These are phyloP conservation scores for Protaetia brevitarsis DNA, from an alignment of 1,140 invertebrate species.

Conservation along the genomic window DNA sequence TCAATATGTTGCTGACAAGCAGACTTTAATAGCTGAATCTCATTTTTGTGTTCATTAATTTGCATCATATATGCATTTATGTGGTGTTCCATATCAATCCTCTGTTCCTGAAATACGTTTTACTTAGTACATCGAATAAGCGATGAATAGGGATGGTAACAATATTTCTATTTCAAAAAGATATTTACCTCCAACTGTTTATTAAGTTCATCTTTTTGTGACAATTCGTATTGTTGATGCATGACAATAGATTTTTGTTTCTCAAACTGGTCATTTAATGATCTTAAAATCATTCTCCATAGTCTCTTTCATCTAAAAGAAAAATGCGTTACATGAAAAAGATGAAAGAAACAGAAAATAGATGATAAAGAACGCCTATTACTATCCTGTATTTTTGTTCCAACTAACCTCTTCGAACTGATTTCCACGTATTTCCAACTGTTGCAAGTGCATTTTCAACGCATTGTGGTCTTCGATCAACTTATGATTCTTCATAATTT, in stretches of 20 bases:
- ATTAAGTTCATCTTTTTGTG: conserved; percentile 54
- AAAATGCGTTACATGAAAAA: conserved; percentile 50
- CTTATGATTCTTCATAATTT: conserved; percentile 54
- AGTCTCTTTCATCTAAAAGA: neutral
- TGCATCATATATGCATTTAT: conserved; percentile 50
- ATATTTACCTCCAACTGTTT: conserved; percentile 61
- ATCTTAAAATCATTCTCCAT: conserved; percentile 27
- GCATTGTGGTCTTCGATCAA: conserved; percentile 56
- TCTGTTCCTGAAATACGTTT: conserved; percentile 37
- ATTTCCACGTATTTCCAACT: conserved; percentile 53
- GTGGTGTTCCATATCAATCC: conserved; percentile 55
- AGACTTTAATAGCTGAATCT: conserved; percentile 43
- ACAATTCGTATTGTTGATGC: conserved; percentile 39
- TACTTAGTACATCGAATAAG: neutral
- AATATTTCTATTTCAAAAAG: conserved; percentile 1
- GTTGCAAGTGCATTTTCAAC: conserved; percentile 54
- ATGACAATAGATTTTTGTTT: conserved; percentile 43
- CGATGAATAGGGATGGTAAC: too few species aligned
- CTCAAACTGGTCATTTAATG: conserved; percentile 48
- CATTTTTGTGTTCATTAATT: conserved; percentile 34
- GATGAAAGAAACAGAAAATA: too few species aligned
- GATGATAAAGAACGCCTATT: too few species aligned
- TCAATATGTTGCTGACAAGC: conserved; percentile 41
- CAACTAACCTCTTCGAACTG: conserved; percentile 35
- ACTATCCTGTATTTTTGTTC: too few species aligned